Evolutionary conservation across 2,797 vertebrate genomes (phyloP).

Genomic region (Streptopelia turtur): DNA sequence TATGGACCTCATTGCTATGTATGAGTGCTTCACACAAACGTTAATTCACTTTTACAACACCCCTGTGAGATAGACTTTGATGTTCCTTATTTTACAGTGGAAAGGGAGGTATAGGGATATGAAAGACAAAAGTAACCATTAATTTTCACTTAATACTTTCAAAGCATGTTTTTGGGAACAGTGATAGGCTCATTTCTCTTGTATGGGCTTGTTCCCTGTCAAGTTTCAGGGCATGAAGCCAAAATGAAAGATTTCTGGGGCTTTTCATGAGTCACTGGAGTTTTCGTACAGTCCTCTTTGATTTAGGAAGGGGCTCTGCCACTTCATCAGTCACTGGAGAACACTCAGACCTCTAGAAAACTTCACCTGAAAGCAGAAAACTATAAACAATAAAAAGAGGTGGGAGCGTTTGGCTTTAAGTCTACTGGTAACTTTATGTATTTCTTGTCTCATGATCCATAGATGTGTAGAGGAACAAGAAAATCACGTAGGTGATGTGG

Average conservation of each 20-base stretch:
- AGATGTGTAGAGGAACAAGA: not conserved
- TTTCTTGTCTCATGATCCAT: not conserved
- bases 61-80: not conserved
- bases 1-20: not conserved
- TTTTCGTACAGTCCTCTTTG: not conserved
- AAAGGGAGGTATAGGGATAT: not conserved
- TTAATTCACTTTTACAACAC: not conserved
- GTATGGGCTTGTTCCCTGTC: not conserved
- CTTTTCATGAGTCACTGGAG: not conserved
- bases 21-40: not conserved
- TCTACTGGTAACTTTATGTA: not conserved
- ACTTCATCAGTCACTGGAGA: not conserved
- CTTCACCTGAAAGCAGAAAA: not conserved
- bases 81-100: not conserved
- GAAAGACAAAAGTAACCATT: conserved; percentile 23
- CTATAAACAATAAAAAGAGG: not conserved
- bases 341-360: not conserved
- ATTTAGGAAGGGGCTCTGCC: not conserved
- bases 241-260: not conserved
- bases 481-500: not conserved
- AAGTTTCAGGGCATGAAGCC: not conserved
- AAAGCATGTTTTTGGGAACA: not conserved
- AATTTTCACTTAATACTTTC: conserved; percentile 20
- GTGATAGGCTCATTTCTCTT: rapidly evolving
- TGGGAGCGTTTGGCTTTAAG: not conserved